Conservation (phyloP, 2,888 invertebrate species). For the Andricus quercusramuli region DNA sequence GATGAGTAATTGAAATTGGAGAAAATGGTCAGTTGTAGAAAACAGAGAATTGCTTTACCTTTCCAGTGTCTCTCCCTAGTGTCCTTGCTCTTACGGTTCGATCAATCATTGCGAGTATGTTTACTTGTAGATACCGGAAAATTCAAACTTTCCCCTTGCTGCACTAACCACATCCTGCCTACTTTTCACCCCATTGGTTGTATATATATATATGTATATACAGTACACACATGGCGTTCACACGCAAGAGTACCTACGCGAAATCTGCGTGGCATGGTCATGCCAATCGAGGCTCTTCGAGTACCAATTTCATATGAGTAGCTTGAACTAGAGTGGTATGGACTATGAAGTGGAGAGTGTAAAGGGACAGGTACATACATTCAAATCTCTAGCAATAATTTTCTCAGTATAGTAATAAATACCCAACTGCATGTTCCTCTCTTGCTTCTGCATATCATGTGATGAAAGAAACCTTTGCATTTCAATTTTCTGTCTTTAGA, state of each 20-base stretch:
- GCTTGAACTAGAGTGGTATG: constrained; percentile 51
- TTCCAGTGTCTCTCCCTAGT: background rate
- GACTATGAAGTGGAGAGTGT: constrained; percentile 39
- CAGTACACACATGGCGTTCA: constrained; percentile 20
- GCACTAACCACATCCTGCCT: constrained; percentile 18
- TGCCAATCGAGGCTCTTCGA: constrained; percentile 62
- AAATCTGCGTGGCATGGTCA: constrained; percentile 56
- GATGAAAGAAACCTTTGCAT: background rate
- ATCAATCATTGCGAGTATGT: constrained; percentile 73
- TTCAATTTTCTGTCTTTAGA: no score
- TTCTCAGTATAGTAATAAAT: background rate
- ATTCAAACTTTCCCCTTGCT: constrained; percentile 50
- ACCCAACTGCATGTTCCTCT: background rate
- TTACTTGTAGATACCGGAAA: constrained; percentile 65
- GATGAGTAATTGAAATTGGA: constrained; percentile 4
- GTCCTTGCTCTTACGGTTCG: constrained; percentile 63
- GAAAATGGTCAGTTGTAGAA: background rate
- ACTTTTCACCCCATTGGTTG: constrained; percentile 38
- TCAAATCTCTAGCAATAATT: constrained; percentile 2
- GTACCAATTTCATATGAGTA: constrained; percentile 63
- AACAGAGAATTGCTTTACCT: background rate
- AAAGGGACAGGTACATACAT: constrained; percentile 31
- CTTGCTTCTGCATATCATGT: background rate
- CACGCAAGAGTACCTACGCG: constrained; percentile 44
- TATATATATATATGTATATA: background rate